A percentile compares a stretch with the other conserved stretches of the same genome.
Conservation (phyloP, 2,113 vertebrate species). For the Epinephelus fuscoguttatus region DNA sequence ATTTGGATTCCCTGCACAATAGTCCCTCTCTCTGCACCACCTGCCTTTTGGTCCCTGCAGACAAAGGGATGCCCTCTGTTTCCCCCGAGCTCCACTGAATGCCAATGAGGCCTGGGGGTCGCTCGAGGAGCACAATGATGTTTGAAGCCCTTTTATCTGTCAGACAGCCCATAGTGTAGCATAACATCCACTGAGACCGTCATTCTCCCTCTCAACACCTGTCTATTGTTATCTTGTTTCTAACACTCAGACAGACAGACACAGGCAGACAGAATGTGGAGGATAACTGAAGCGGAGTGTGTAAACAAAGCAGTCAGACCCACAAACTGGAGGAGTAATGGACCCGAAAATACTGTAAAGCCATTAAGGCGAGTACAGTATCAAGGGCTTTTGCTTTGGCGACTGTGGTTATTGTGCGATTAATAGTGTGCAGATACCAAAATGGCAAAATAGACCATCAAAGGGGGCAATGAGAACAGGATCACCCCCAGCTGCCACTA, state of each 20-base stretch:
- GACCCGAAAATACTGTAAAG: constrained; percentile 19
- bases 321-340: constrained; percentile 22
- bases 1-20: constrained; percentile 66
- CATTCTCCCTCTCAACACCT: constrained; percentile 63
- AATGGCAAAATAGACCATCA: constrained; percentile 39
- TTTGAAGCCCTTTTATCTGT: constrained; percentile 64
- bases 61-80: constrained; percentile 74
- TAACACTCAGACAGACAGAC: constrained; percentile 23
- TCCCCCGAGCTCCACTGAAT: constrained; percentile 63
- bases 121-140: constrained; percentile 18
- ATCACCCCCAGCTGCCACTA: constrained; percentile 41
- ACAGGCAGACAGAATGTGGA: constrained; percentile 6
- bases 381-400: constrained; percentile 43
- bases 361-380: constrained; percentile 16
- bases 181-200: constrained; percentile 26
- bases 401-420: constrained; percentile 40
- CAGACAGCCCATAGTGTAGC: constrained; percentile 28
- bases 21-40: constrained; percentile 59
- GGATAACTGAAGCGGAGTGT: constrained; percentile 26
- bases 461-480: constrained; percentile 19
- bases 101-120: constrained; percentile 53
- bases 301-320: constrained; percentile 21
- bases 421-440: constrained; percentile 46
- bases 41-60: constrained; percentile 67
- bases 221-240: constrained; percentile 55